Conservation (phyloP, 1,140 invertebrate genomes). For the Drosophila yakuba region DNA sequence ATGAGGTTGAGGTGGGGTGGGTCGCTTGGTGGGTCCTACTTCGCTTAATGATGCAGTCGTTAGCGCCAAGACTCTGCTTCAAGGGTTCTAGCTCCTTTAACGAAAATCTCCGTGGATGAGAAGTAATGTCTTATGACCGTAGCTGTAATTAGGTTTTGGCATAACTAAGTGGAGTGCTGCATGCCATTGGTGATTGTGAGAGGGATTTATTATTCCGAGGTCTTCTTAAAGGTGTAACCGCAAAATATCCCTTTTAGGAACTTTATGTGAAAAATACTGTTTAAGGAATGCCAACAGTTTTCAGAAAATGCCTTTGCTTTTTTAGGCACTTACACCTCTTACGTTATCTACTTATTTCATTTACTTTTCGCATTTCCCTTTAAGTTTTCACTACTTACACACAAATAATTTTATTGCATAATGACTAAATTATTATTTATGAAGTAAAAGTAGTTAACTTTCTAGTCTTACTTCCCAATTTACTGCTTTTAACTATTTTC, state of each 20-base stretch:
- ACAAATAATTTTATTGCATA: not conserved
- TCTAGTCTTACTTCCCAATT: slow-evolving; percentile 20
- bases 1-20: slow-evolving; percentile 53
- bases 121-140: slow-evolving; percentile 48
- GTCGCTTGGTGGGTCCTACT: slow-evolving; percentile 10
- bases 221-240: not conserved
- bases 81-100: slow-evolving; percentile 12
- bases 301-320: too few species aligned
- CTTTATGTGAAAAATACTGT: too few species aligned
- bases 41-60: slow-evolving; percentile 72
- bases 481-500: slow-evolving; percentile 11
- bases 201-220: slow-evolving; percentile 4
- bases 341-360: not conserved
- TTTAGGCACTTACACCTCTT: not conserved
- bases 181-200: slow-evolving; percentile 8
- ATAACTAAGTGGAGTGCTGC: slow-evolving; percentile 38
- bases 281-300: not conserved
- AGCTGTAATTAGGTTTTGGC: slow-evolving; percentile 50
- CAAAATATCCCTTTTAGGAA: not conserved
- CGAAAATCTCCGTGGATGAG: slow-evolving; percentile 19
- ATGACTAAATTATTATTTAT: slow-evolving; percentile 21
- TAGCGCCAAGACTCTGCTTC: slow-evolving; percentile 49
- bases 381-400: not conserved
- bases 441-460: slow-evolving; percentile 16
- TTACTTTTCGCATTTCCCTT: not conserved